Conservation (phyloP, 2,888 invertebrate species). For the Acleris emargana region DNA sequence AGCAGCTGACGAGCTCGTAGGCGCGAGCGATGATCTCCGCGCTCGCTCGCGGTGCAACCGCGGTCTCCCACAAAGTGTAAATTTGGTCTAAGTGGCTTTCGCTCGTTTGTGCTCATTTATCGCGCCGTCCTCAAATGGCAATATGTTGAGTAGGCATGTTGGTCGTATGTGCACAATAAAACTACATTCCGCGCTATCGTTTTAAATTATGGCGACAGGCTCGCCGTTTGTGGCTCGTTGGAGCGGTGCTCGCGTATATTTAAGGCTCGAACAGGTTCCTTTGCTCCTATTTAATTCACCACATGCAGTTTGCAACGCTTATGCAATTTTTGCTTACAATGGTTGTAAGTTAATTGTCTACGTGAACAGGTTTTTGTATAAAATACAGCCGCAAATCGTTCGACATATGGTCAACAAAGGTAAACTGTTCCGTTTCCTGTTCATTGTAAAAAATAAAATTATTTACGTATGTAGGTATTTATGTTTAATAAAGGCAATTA, state of each 20-base stretch:
- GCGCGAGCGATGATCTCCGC: slow-evolving; percentile 43
- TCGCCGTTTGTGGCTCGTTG: slow-evolving; percentile 68
- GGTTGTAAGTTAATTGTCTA: slow-evolving; percentile 58
- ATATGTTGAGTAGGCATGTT: slow-evolving; percentile 66
- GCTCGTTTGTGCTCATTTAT: slow-evolving; percentile 79
- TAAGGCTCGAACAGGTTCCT: slow-evolving; percentile 73
- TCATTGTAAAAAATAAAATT: slow-evolving; percentile 23
- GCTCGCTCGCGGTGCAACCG: slow-evolving; percentile 55
- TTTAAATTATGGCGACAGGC: slow-evolving; percentile 75
- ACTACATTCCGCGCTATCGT: slow-evolving; percentile 71
- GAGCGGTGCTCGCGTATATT: slow-evolving; percentile 62
- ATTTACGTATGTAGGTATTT: not conserved
- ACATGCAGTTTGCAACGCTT: slow-evolving; percentile 72
- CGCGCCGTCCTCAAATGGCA: slow-evolving; percentile 65
- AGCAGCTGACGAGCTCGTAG: slow-evolving; percentile 72
- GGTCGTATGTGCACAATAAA: slow-evolving; percentile 71
- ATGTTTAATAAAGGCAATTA: no score
- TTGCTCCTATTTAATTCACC: slow-evolving; percentile 76
- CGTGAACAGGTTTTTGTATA: slow-evolving; percentile 50
- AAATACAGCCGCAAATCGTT: slow-evolving; percentile 44
- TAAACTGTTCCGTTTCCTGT: slow-evolving; percentile 38
- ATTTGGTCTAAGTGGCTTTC: slow-evolving; percentile 81
- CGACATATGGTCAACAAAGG: slow-evolving; percentile 38
- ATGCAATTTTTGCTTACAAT: slow-evolving; percentile 76
- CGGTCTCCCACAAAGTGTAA: slow-evolving; percentile 82